Conservation (phyloP, 2,888 invertebrate genomes). For the Molorchus minor region DNA sequence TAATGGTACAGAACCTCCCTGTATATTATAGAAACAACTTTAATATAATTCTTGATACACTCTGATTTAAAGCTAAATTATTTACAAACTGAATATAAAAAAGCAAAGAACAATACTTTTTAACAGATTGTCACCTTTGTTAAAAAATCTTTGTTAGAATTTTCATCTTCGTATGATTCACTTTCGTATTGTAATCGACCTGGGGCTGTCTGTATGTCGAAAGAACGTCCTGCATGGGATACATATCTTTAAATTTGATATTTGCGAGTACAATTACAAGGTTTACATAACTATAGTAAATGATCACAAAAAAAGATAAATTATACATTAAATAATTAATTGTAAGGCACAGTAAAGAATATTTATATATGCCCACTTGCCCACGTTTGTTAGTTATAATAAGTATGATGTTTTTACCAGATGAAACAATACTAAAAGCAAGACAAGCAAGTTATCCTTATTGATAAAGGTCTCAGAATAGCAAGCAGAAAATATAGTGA, state of each 20-base stretch:
- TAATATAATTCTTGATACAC: background rate
- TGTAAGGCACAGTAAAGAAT: too few relatives aligned
- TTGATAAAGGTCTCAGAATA: too few relatives aligned
- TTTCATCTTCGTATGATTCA: conserved; percentile 43
- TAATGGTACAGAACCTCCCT: background rate
- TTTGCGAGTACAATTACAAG: background rate
- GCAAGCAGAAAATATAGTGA: too few relatives aligned
- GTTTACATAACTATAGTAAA: background rate
- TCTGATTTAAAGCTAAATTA: background rate
- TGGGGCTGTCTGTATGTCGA: conserved; percentile 62
- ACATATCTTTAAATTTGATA: conserved; percentile 21
- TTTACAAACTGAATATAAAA: conserved; percentile 12
- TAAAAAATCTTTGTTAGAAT: conserved; percentile 39
- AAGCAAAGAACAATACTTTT: conserved; percentile 27
- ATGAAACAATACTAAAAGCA: too few relatives aligned
- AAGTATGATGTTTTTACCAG: too few relatives aligned
- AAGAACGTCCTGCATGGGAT: conserved; percentile 46
- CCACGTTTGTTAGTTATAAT: too few relatives aligned
- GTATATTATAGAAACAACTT: background rate
- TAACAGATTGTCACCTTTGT: conserved; percentile 38
- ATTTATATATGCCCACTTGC: too few relatives aligned
- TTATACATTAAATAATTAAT: too few relatives aligned
- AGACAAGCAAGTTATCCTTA: too few relatives aligned
- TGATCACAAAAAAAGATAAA: background rate
- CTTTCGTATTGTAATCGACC: conserved; percentile 57